Conservation (phyloP, 2,113 vertebrate genomes). For the Tragelaphus imberbis region DNA sequence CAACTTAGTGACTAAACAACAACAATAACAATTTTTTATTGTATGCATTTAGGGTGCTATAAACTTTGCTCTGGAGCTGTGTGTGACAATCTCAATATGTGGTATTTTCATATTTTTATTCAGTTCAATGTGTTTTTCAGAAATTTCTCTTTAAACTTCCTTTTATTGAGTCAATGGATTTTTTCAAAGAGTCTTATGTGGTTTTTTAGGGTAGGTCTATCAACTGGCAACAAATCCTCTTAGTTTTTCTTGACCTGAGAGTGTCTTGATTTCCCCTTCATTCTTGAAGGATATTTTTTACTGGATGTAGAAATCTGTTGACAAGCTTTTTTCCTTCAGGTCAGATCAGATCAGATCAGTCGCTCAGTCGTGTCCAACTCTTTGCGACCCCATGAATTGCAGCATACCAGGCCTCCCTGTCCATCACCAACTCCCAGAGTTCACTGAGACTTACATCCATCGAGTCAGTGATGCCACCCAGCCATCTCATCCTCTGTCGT, state of each 20-base stretch:
- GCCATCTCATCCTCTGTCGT: no score
- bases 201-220: neutral
- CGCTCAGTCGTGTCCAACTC: no score
- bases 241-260: neutral
- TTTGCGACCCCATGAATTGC: no score
- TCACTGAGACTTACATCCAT: no score
- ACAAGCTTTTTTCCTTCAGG: neutral
- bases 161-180: neutral
- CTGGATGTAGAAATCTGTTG: neutral
- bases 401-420: no score
- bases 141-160: neutral
- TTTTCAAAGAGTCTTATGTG: neutral
- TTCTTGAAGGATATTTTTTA: neutral
- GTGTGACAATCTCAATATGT: neutral
- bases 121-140: neutral
- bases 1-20: neutral
- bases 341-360: no score
- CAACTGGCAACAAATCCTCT: neutral
- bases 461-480: no score
- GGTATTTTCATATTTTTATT: neutral
- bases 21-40: neutral
- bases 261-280: neutral
- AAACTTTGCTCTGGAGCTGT: neutral
- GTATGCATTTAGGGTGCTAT: neutral
- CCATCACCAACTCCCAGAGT: no score